Conservation (phyloP, 2,113 vertebrate species). For the Mugil cephalus region DNA sequence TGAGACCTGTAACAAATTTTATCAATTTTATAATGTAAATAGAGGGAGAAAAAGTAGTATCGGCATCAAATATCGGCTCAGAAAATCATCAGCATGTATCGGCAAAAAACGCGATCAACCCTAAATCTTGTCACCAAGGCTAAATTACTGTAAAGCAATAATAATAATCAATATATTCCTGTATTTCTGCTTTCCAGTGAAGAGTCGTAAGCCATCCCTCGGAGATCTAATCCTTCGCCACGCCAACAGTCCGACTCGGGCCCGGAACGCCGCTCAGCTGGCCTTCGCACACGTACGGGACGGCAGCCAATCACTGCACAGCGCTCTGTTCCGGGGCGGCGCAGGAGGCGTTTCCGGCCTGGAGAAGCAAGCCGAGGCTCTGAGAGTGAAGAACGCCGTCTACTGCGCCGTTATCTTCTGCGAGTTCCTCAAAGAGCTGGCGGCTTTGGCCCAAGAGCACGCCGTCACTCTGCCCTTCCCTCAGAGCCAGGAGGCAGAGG, state of each 20-base stretch:
- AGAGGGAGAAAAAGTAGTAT: too few species aligned
- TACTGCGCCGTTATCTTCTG: constrained; percentile 96
- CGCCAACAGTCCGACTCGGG: constrained; percentile 92
- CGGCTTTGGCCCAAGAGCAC: constrained; percentile 94
- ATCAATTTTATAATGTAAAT: too few species aligned
- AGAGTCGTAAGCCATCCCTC: constrained; percentile 91
- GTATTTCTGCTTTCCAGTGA: constrained; percentile 80
- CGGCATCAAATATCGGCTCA: too few species aligned
- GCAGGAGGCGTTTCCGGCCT: constrained; percentile 54
- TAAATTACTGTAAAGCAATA: too few species aligned
- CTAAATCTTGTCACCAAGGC: too few species aligned
- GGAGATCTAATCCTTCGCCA: constrained; percentile 94
- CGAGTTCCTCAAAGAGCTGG: constrained; percentile 97
- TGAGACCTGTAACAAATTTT: too few species aligned
- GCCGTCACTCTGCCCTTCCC: constrained; percentile 92
- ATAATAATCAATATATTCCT: background rate
- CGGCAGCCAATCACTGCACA: constrained; percentile 87
- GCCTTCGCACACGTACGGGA: constrained; percentile 91
- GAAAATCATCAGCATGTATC: too few species aligned
- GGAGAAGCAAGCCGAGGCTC: constrained; percentile 91
- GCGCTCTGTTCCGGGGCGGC: constrained; percentile 82
- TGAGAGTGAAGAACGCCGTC: constrained; percentile 94
- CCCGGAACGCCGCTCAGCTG: constrained; percentile 88
- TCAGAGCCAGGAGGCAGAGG: constrained; percentile 84
- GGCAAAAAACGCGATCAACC: too few species aligned